Base-by-base conservation (phyloP, 2,113 vertebrate species). In the Perca fluviatilis region DNA sequence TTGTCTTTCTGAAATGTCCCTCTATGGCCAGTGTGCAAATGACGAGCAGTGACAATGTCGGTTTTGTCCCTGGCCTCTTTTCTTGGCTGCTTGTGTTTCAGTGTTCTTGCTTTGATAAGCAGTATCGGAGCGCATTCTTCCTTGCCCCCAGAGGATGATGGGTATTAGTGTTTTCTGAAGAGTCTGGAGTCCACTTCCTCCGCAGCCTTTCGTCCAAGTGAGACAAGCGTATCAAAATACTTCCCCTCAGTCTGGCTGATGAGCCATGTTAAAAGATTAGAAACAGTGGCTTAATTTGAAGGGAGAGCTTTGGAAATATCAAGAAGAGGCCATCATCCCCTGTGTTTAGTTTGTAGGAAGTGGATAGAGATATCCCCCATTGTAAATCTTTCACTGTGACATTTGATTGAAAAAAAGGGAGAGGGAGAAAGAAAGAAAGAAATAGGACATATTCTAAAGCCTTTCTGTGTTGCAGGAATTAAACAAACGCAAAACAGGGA, bases 41-140 rank as follows among this genome's bases (percentile, higher is more conserved):
- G 81, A 87, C 50, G 53, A 87, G 64, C 57, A 49, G 47, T 13
- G 57, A 87, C 86, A 91, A 90, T 79, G 87, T 36, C 63, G 70
- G 60, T 74, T 88, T 84, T 85, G 79, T 92, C 91, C 91, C 89
- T 67, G 86, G 86, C 64, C 91, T 88, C 85, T 73, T 86, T 84
- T 87, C 82, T 91, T 87, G 88, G 89, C 92, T 30, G 86, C 90
- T 89, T 74, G 72, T 78, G 78, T 88, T 89, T 80, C 89, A 87
- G 77, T 91, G 90, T 90, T 92, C 91, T 93, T 92, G 89, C 87
- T 88, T 94, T 91, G 94, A 94, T 93, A 91, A 92, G 83, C 86
- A 69, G 54, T 87, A 84, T 88, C 86, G 5, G 65, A 84, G 65
- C 6, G 16, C 80, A 84, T 91, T 88, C 92, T 89, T 89, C 81